Conservation (phyloP, 1,140 invertebrate genomes). For the Dendroctonus ponderosae region DNA sequence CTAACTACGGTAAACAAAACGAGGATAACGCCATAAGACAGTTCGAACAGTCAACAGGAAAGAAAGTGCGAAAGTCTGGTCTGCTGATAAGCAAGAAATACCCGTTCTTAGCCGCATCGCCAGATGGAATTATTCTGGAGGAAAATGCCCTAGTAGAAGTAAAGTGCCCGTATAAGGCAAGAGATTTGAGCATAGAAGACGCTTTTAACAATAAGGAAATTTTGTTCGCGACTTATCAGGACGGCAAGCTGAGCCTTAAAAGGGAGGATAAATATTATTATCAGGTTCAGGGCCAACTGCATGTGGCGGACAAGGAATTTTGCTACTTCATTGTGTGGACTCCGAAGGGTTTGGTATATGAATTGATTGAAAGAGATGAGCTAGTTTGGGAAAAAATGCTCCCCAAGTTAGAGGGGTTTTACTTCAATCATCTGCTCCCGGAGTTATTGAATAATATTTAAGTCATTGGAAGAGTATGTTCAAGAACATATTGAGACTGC, state of each 20-base stretch:
- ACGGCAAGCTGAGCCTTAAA: constrained; percentile 34
- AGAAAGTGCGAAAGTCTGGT: constrained; percentile 29
- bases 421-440: constrained; percentile 37
- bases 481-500: too few species aligned
- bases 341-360: constrained; percentile 34
- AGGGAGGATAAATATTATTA: constrained; percentile 41
- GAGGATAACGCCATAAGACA: constrained; percentile 24
- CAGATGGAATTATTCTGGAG: constrained; percentile 34
- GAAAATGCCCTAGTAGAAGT: constrained; percentile 36
- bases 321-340: constrained; percentile 53
- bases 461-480: too few species aligned
- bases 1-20: constrained; percentile 32
- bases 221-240: constrained; percentile 27
- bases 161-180: constrained; percentile 36
- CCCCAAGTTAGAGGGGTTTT: constrained; percentile 38
- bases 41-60: constrained; percentile 25
- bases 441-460: not conserved
- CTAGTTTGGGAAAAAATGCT: constrained; percentile 35
- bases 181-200: constrained; percentile 26
- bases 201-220: constrained; percentile 32
- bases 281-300: constrained; percentile 46
- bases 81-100: constrained; percentile 29
- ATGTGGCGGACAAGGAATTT: constrained; percentile 44
- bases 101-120: constrained; percentile 37
- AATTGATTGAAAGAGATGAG: constrained; percentile 32